Percentiles rank a stretch among this genome's conserved stretches.
These are phyloP conservation scores for Saccostrea echinata DNA, from an alignment of 1,140 invertebrate genomes.

Conservation along the genomic window DNA sequence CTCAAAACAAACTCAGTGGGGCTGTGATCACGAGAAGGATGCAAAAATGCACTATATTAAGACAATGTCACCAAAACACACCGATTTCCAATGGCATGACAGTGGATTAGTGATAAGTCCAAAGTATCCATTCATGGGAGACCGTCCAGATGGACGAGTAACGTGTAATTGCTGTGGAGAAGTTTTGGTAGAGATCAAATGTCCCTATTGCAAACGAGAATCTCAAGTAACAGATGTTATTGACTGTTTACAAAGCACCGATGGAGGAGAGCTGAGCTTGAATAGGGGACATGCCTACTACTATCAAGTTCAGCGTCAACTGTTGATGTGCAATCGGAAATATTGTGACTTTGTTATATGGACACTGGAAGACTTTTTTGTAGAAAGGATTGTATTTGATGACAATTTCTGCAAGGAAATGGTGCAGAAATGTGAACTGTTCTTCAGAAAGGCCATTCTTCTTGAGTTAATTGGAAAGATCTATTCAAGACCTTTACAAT, in stretches of 20 bases:
- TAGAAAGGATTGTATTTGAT: constrained; percentile 41
- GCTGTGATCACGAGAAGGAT: constrained; percentile 57
- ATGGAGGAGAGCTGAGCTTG: constrained; percentile 6
- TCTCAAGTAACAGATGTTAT: background rate
- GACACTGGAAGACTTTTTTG: constrained; percentile 39
- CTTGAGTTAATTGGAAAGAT: no score
- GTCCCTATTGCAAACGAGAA: constrained; percentile 54
- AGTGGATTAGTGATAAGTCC: constrained; percentile 57
- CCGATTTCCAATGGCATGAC: constrained; percentile 41
- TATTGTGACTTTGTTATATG: constrained; percentile 60
- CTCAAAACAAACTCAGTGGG: constrained; percentile 53
- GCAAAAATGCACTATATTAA: constrained; percentile 42
- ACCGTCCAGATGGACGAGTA: constrained; percentile 50
- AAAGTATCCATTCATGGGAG: constrained; percentile 55
- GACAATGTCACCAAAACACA: constrained; percentile 40
- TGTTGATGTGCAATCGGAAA: constrained; percentile 42
- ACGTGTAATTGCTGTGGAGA: constrained; percentile 63
- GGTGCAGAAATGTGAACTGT: constrained; percentile 24
- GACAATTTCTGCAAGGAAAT: background rate
- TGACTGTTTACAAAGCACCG: no score
- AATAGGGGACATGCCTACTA: constrained; percentile 53
- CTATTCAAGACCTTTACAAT: no score
- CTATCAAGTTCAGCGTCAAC: constrained; percentile 58
- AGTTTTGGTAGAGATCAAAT: constrained; percentile 59
- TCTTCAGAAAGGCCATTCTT: constrained; percentile 42